Conservation (phyloP, 1,140 invertebrate species). For the Lamellibrachia luymesi region DNA sequence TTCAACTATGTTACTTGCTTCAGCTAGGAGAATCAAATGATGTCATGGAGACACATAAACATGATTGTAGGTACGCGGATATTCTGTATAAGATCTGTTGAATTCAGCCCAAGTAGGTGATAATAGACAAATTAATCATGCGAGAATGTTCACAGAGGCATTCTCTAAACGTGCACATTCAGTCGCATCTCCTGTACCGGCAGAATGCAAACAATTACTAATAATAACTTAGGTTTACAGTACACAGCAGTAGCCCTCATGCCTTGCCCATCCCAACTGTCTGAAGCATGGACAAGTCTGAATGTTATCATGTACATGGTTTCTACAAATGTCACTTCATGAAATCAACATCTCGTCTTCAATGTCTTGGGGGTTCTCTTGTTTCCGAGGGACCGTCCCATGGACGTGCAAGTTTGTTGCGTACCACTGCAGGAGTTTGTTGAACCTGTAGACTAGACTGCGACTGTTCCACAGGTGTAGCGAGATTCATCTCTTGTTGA, state of each 20-base stretch:
- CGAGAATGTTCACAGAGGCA: not conserved
- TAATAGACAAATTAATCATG: not conserved
- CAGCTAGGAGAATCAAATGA: not conserved
- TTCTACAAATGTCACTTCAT: not conserved
- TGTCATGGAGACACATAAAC: not conserved
- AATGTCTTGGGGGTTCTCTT: not conserved
- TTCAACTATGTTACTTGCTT: not conserved
- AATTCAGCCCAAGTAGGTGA: not conserved
- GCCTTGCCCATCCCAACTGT: not conserved
- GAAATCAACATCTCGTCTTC: not conserved
- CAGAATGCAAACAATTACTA: not conserved
- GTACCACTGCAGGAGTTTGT: not conserved
- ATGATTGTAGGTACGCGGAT: not conserved
- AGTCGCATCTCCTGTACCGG: not conserved
- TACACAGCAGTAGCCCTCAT: not conserved
- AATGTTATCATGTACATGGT: not conserved
- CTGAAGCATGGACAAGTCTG: too few relatives aligned
- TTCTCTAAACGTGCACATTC: not conserved
- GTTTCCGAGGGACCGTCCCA: not conserved
- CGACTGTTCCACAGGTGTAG: not conserved
- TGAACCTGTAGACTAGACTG: not conserved
- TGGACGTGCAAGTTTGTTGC: not conserved
- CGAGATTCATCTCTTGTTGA: not conserved
- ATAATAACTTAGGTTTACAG: not conserved
- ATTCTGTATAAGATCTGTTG: not conserved